A percentile compares a stretch with the other conserved stretches of the same genome.
phyloP scores from a whole-genome alignment of 2,888 invertebrate genomes.

The Actias luna region DNA sequence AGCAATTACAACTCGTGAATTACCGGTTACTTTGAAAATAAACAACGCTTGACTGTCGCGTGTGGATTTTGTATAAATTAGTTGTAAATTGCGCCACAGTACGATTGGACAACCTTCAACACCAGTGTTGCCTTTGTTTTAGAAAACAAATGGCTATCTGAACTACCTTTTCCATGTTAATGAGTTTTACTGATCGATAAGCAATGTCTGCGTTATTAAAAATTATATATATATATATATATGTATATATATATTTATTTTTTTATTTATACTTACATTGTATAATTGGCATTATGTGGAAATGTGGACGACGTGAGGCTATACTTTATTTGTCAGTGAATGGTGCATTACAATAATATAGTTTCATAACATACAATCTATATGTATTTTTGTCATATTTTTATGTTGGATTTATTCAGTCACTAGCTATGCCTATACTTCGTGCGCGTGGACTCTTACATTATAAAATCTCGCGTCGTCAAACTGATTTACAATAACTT shows the following conservation, averaged over 20 bases:
- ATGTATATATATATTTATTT: background rate
- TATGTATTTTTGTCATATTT: too few relatives aligned
- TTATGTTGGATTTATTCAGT: too few relatives aligned
- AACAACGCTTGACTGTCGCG: background rate
- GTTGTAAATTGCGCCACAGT: conserved; percentile 24
- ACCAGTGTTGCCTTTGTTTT: conserved; percentile 22
- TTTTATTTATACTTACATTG: background rate
- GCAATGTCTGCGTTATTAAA: background rate
- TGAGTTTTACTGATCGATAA: conserved; percentile 24
- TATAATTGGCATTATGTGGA: background rate
- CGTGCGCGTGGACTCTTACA: too few relatives aligned
- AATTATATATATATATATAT: background rate
- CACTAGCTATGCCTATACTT: too few relatives aligned
- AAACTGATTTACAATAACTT: too few relatives aligned
- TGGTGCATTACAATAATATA: too few relatives aligned
- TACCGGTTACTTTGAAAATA: background rate
- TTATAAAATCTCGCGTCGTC: too few relatives aligned
- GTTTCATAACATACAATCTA: too few relatives aligned
- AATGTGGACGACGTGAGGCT: too few relatives aligned
- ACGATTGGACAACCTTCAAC: conserved; percentile 23
- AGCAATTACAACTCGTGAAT: background rate
- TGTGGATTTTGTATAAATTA: conserved; percentile 20
- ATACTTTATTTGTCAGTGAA: too few relatives aligned
- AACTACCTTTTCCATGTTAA: conserved; percentile 17
- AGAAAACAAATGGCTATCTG: conserved; percentile 23